phyloP scores from a whole-genome alignment of 1,140 invertebrate species.

The Zophobas morio region DNA sequence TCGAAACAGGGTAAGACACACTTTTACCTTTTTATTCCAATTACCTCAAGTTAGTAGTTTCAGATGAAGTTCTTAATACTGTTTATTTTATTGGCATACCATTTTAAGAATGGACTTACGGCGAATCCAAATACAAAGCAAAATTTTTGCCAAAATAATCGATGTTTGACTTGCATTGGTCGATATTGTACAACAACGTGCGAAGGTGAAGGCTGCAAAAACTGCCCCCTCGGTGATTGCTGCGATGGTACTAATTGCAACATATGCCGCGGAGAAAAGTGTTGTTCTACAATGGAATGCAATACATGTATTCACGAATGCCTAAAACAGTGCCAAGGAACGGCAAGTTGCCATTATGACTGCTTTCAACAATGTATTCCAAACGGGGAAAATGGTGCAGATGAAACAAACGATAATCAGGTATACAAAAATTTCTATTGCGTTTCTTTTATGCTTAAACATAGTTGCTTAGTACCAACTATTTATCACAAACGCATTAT shows the following conservation, averaged over 20 bases:
- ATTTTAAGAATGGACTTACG: neutral
- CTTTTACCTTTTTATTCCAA: neutral
- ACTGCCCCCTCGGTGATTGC: constrained; percentile 33
- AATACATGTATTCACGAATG: constrained; percentile 19
- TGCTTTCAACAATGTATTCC: constrained; percentile 32
- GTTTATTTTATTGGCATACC: neutral
- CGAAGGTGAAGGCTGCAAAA: constrained; percentile 12
- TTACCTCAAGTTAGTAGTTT: neutral
- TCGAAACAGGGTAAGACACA: constrained; percentile 25
- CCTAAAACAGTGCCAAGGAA: constrained; percentile 5
- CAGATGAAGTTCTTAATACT: constrained; percentile 21
- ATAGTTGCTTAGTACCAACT: too few species aligned
- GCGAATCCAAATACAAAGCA: constrained; percentile 6
- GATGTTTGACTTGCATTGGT: constrained; percentile 40
- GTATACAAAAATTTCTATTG: neutral
- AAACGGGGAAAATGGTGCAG: neutral
- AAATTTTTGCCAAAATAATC: constrained; percentile 27
- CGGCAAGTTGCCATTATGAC: constrained; percentile 37
- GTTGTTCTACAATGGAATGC: constrained; percentile 25
- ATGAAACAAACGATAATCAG: neutral
- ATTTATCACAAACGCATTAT: too few species aligned
- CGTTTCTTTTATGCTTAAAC: too few species aligned
- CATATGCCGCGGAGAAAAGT: constrained; percentile 30
- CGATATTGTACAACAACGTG: constrained; percentile 38
- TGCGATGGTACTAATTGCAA: constrained; percentile 33